Evolutionary conservation across 2,113 vertebrate genomes (phyloP).

Genomic region (Colinus virginianus): DNA sequence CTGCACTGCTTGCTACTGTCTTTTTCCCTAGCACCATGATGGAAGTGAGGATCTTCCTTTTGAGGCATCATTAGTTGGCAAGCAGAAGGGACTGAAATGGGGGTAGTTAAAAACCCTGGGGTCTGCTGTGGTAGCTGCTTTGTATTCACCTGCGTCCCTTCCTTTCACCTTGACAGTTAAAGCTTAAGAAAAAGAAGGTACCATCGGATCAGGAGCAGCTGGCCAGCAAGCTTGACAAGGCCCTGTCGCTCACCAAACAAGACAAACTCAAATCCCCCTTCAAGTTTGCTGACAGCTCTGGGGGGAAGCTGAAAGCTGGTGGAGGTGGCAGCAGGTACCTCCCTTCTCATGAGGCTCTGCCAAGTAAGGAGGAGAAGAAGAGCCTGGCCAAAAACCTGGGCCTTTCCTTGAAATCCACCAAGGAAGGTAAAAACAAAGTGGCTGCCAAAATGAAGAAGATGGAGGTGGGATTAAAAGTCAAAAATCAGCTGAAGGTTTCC

Average conservation of each 20-base stretch:
- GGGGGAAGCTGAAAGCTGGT: conserved; percentile 75
- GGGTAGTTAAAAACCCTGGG: not conserved
- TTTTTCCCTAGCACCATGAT: not conserved
- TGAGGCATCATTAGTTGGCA: not conserved
- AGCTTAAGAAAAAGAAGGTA: conserved; percentile 85
- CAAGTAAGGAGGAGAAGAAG: conserved; percentile 81
- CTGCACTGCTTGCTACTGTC: not conserved
- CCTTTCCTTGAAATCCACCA: conserved; percentile 79
- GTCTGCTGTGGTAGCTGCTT: not conserved
- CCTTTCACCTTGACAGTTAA: conserved; percentile 74
- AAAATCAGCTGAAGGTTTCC: conserved; percentile 88
- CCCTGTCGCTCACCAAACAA: conserved; percentile 92
- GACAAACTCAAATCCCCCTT: conserved; percentile 85
- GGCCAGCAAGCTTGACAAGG: conserved; percentile 92
- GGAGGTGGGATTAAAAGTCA: conserved; percentile 84
- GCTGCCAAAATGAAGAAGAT: conserved; percentile 84
- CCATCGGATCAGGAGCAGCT: conserved; percentile 93
- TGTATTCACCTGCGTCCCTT: conserved; percentile 28
- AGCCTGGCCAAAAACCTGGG: conserved; percentile 81
- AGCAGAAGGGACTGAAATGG: not conserved
- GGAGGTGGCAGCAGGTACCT: conserved; percentile 76
- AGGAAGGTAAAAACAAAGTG: conserved; percentile 90
- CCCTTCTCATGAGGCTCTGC: conserved; percentile 72
- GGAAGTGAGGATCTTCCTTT: not conserved
- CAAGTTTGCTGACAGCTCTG: conserved; percentile 81